Percentiles rank a stretch among this genome's conserved stretches.
Conservation (phyloP, 2,888 invertebrate genomes). For the Temnothorax ravouxi region DNA sequence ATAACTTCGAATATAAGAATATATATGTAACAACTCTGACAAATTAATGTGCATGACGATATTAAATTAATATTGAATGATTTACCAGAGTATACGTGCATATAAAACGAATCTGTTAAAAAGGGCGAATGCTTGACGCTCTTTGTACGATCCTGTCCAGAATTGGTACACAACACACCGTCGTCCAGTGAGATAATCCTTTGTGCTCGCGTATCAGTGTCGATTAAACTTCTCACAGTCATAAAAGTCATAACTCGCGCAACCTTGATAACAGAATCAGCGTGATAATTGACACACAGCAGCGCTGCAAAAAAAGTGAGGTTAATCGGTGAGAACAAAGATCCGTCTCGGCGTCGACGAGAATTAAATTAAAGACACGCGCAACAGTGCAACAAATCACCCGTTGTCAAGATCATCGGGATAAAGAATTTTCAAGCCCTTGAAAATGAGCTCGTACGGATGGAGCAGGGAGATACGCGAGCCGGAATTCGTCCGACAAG, state of each 20-base stretch:
- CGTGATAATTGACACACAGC: background rate
- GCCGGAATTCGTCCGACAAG: constrained; percentile 78
- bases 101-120: background rate
- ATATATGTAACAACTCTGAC: background rate
- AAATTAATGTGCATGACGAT: background rate
- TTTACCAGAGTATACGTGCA: background rate
- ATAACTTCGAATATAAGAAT: background rate
- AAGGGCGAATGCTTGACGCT: background rate
- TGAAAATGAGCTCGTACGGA: constrained; percentile 75
- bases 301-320: background rate
- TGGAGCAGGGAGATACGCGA: constrained; percentile 80
- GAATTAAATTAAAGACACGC: background rate
- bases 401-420: background rate
- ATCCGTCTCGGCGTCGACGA: background rate
- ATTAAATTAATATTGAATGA: background rate
- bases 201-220: background rate
- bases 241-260: background rate
- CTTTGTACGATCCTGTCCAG: background rate
- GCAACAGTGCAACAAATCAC: background rate
- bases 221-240: background rate
- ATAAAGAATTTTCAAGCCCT: background rate
- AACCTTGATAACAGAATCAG: background rate
- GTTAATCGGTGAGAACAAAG: background rate
- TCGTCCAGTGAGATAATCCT: background rate
- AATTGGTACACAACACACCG: background rate